Evolutionary conservation across 1,140 invertebrate genomes (phyloP).

Genomic region (Temnothorax nylanderi): DNA sequence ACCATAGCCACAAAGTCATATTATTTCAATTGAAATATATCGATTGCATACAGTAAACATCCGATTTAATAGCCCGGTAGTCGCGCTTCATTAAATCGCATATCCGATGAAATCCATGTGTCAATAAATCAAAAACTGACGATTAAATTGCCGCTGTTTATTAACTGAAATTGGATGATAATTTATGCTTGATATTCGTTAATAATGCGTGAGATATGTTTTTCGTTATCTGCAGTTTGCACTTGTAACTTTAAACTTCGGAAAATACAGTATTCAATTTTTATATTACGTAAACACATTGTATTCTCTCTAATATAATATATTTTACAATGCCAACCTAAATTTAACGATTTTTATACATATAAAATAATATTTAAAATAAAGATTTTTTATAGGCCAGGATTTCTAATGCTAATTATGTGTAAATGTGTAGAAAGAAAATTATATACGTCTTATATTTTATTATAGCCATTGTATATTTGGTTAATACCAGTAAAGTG

Average conservation of each 20-base stretch:
- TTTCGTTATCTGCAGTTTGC: slow-evolving; percentile 14
- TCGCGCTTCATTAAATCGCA: slow-evolving; percentile 32
- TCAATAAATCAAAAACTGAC: slow-evolving; percentile 52
- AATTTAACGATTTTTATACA: background rate
- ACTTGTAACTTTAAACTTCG: background rate
- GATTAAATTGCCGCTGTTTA: slow-evolving; percentile 47
- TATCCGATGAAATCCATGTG: slow-evolving; percentile 29
- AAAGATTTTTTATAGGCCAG: background rate
- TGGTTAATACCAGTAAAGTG: background rate
- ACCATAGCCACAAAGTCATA: slow-evolving; percentile 57
- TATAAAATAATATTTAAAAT: background rate
- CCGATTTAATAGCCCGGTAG: slow-evolving; percentile 43
- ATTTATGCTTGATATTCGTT: slow-evolving; percentile 43
- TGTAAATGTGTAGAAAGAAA: background rate
- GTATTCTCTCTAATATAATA: background rate
- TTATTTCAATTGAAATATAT: slow-evolving; percentile 56
- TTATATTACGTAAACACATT: background rate
- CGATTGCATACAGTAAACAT: slow-evolving; percentile 30
- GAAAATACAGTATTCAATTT: background rate
- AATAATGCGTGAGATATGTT: slow-evolving; percentile 25
- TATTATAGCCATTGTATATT: background rate
- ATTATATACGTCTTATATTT: background rate
- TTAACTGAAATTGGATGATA: slow-evolving; percentile 46
- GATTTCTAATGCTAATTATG: background rate
- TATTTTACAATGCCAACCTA: background rate